Evolutionary conservation across 2,888 invertebrate species (phyloP).

Genomic region (Apotomis betuletana): DNA sequence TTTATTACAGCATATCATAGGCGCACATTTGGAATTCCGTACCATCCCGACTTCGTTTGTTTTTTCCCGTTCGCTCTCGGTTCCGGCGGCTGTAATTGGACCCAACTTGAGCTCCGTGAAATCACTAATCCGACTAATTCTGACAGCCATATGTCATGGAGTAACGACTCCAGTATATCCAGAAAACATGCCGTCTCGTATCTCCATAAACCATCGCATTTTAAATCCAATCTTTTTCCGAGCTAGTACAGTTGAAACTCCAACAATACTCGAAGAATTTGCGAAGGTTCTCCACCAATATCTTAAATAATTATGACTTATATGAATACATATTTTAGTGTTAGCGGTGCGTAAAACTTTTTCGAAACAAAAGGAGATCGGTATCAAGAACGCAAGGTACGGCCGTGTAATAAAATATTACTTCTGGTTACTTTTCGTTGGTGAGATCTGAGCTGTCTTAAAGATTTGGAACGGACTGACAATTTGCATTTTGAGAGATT

Average conservation of each 20-base stretch:
- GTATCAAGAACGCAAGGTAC: conserved; percentile 15
- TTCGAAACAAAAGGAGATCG: conserved; percentile 31
- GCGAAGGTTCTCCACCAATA: conserved; percentile 2
- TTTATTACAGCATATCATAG: not conserved
- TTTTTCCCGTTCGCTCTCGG: conserved; percentile 71
- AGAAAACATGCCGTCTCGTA: conserved; percentile 47
- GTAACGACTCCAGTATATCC: conserved; percentile 67
- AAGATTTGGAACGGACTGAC: conserved; percentile 26
- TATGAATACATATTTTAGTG: conserved; percentile 30
- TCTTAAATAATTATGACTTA: conserved; percentile 39
- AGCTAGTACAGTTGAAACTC: not conserved
- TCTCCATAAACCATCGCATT: conserved; percentile 42
- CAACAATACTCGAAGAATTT: not conserved
- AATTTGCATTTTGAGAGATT: conserved; percentile 28
- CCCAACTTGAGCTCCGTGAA: conserved; percentile 76
- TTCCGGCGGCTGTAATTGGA: conserved; percentile 79
- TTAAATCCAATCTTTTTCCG: not conserved
- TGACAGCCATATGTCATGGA: conserved; percentile 82
- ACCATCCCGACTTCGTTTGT: conserved; percentile 71
- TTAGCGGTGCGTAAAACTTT: conserved; percentile 26
- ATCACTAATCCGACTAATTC: conserved; percentile 83
- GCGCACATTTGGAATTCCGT: conserved; percentile 56
- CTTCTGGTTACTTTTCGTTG: conserved; percentile 23
- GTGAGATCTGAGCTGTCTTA: conserved; percentile 14
- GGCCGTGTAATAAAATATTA: conserved; percentile 25